These are phyloP conservation scores for Celastrina argiolus DNA, from an alignment of 2,888 invertebrate genomes.

Conservation along the genomic window DNA sequence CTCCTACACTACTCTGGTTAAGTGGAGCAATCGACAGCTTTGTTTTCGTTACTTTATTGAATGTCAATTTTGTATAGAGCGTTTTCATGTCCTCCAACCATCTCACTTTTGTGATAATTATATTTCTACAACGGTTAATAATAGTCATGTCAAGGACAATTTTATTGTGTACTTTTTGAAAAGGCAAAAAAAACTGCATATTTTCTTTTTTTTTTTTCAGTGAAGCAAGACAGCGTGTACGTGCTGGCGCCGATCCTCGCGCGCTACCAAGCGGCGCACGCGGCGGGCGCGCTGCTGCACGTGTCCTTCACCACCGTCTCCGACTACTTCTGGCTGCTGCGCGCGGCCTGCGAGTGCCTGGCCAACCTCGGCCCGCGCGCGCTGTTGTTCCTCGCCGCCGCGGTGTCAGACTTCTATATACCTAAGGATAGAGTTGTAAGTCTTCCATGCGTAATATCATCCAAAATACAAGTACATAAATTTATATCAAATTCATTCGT, in stretches of 20 bases:
- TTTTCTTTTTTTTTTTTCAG: constrained; percentile 50
- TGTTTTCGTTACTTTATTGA: no score
- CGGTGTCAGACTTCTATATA: constrained; percentile 99
- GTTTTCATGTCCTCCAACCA: no score
- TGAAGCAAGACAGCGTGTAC: constrained; percentile 85
- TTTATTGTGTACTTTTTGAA: no score
- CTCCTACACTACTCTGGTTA: no score
- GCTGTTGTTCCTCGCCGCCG: constrained; percentile 96
- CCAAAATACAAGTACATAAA: no score
- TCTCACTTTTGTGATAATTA: no score
- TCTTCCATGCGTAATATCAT: constrained; percentile 22
- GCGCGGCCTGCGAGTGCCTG: constrained; percentile 88
- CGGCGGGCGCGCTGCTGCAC: constrained; percentile 84
- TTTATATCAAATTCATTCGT: no score
- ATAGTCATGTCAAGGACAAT: no score
- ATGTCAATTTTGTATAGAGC: no score
- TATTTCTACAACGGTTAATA: no score
- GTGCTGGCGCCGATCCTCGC: constrained; percentile 83
- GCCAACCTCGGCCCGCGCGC: constrained; percentile 82
- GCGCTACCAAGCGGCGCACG: constrained; percentile 89
- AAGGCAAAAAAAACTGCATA: no score
- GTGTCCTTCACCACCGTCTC: constrained; percentile 90
- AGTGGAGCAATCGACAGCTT: no score
- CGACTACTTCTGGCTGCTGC: constrained; percentile 94
- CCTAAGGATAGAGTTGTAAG: constrained; percentile 93